Conservation (phyloP, 2,113 vertebrate species). For the Rattus norvegicus region GRCr8 NC_086023.1:60877501-60878000, state of each 20-base stretch:
- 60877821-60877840: not conserved
- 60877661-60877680: not conserved
- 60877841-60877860: conserved; percentile 13
- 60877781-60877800: not conserved
- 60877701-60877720: not conserved
- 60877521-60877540: not conserved
- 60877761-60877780: not conserved
- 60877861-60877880: conserved; percentile 29
- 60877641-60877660: not conserved
- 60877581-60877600: not conserved
- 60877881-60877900: not conserved
- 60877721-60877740: not conserved
- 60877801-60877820: not conserved
- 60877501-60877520: not conserved
- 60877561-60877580: not conserved
- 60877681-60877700: not conserved
- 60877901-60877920: not conserved
- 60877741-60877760: not conserved
- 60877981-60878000: not conserved
- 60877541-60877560: not conserved
- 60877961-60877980: not conserved
- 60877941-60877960: not conserved
- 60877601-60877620: conserved; percentile 42
- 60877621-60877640: not conserved
- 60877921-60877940: not conserved